Percentiles rank a stretch among this genome's conserved stretches.
Conservation (phyloP, 2,113 vertebrate species). For the rabbit (Oryctolagus cuniculus) region DNA sequence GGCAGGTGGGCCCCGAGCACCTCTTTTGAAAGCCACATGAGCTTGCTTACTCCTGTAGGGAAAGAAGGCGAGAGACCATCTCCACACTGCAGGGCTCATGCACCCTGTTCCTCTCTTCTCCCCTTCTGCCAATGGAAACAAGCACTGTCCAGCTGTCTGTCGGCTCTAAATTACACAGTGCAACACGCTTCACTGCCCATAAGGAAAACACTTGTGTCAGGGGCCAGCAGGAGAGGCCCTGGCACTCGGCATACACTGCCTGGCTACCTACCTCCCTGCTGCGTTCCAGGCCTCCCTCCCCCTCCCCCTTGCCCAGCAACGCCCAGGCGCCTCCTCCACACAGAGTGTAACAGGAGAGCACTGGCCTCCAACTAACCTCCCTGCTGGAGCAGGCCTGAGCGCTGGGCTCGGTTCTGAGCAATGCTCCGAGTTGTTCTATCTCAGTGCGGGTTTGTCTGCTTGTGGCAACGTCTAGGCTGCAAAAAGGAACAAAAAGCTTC, state of each 20-base stretch:
- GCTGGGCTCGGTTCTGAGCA: background rate
- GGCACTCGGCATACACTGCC: background rate
- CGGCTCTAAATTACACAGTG: background rate
- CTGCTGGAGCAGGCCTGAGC: no score
- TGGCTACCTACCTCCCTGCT: background rate
- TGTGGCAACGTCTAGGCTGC: background rate
- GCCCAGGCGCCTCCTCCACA: background rate
- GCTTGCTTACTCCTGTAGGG: no score
- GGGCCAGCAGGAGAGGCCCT: background rate
- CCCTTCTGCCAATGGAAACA: background rate
- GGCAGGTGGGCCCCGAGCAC: no score
- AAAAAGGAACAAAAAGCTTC: background rate
- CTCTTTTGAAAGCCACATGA: background rate
- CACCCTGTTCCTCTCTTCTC: background rate
- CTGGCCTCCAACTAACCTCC: background rate
- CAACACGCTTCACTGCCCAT: background rate
- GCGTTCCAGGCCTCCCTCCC: no score
- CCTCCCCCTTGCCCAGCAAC: background rate
- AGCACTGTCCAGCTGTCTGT: background rate
- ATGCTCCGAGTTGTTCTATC: background rate
- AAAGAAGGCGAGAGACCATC: no score
- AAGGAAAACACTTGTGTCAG: background rate
- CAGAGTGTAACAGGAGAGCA: background rate
- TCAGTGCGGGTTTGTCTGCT: background rate
- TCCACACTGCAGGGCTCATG: fast-evolving